Conservation (phyloP, 1,140 invertebrate genomes). For the Laodelphax striatellus region DNA sequence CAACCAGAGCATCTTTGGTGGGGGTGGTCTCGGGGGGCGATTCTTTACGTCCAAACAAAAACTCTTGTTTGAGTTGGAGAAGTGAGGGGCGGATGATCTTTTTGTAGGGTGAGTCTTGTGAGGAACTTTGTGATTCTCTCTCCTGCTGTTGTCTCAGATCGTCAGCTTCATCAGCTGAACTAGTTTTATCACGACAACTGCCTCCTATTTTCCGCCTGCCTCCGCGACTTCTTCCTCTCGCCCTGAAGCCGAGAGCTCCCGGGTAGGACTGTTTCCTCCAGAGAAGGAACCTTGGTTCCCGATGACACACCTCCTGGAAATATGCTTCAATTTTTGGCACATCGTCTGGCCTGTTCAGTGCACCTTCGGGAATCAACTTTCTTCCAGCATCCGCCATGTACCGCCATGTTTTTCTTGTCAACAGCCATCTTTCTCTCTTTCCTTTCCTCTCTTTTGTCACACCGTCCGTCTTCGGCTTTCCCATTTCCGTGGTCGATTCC, state of each 20-base stretch:
- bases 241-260: conserved; percentile 44
- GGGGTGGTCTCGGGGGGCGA: conserved; percentile 27
- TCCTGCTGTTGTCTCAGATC: conserved; percentile 19
- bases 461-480: background rate
- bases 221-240: conserved; percentile 39
- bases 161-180: conserved; percentile 48
- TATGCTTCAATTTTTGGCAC: conserved; percentile 67
- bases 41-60: conserved; percentile 31
- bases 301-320: conserved; percentile 68
- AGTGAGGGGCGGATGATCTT: conserved; percentile 24
- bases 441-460: conserved; percentile 12
- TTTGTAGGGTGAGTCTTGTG: conserved; percentile 40
- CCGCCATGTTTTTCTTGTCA: conserved; percentile 78
- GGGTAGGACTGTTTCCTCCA: conserved; percentile 73
- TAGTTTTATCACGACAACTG: conserved; percentile 43
- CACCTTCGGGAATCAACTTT: conserved; percentile 65
- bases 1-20: conserved; percentile 40
- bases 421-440: conserved; percentile 55
- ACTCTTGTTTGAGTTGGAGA: conserved; percentile 42
- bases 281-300: conserved; percentile 61
- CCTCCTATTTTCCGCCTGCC: conserved; percentile 41
- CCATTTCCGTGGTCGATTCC: background rate
- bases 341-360: conserved; percentile 54
- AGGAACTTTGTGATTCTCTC: background rate
- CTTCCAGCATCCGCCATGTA: conserved; percentile 84